These are phyloP conservation scores for Ridgeia piscesae DNA, from an alignment of 1,140 invertebrate genomes.

Conservation along the genomic window DNA sequence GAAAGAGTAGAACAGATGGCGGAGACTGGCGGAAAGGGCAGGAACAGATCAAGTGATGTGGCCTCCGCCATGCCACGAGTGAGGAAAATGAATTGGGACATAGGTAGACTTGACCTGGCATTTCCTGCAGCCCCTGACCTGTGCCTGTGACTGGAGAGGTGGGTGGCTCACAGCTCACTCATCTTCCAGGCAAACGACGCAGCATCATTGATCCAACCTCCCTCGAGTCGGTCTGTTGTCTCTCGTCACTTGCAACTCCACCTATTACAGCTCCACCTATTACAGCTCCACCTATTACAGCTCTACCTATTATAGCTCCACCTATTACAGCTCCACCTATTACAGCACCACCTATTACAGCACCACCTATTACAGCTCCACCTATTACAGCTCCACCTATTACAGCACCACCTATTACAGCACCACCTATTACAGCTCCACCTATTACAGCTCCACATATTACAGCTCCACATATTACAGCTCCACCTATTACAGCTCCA, in stretches of 20 bases:
- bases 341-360: not conserved
- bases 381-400: not conserved
- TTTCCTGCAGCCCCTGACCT: not conserved
- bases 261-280: not conserved
- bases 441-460: not conserved
- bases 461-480: no score
- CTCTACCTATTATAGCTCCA: no score
- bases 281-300: not conserved
- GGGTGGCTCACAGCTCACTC: not conserved
- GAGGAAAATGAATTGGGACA: not conserved
- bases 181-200: not conserved
- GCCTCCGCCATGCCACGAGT: no score
- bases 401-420: no score
- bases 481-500: not conserved
- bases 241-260: not conserved
- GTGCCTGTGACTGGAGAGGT: not conserved
- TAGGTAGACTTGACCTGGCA: not conserved
- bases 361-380: not conserved
- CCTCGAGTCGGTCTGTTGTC: not conserved
- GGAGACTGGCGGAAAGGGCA: no score
- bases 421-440: not conserved
- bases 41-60: no score
- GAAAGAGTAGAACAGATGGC: no score
- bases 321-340: not conserved
- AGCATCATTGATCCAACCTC: not conserved